phyloP scores from a whole-genome alignment of 2,888 invertebrate genomes.

The Nipponacmea schrenckii region DNA sequence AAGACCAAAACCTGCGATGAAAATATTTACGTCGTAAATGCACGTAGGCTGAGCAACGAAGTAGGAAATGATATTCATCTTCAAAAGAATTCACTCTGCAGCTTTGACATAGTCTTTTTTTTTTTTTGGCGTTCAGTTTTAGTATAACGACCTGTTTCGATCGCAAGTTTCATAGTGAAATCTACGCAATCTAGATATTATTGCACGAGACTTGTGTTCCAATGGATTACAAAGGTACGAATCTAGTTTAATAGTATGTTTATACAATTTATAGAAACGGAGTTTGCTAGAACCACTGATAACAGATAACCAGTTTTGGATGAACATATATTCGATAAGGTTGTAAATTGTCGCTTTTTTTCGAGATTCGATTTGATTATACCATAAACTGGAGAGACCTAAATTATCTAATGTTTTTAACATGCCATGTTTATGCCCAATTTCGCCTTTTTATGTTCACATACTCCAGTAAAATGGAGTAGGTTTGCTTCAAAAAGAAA shows the following conservation, averaged over 20 bases:
- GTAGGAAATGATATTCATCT: background rate
- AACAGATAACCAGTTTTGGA: background rate
- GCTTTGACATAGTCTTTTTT: too few species aligned
- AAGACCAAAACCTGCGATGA: background rate
- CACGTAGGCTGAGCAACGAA: background rate
- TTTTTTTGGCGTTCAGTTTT: too few species aligned
- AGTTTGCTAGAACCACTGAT: background rate
- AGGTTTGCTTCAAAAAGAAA: too few species aligned
- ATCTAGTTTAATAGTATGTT: background rate
- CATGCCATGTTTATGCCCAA: too few species aligned
- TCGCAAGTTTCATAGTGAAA: background rate
- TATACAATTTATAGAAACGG: background rate
- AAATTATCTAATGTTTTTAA: background rate
- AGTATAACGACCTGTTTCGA: background rate
- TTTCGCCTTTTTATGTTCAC: too few species aligned
- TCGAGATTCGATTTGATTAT: background rate
- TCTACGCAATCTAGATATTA: background rate
- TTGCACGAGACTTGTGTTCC: background rate
- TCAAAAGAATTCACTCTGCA: background rate
- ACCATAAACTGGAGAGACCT: background rate
- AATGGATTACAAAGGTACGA: background rate
- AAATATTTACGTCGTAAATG: background rate
- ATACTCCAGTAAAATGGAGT: too few species aligned
- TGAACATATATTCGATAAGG: background rate
- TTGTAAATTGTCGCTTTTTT: background rate